Evolutionary conservation across 2,797 vertebrate species (phyloP).

Genomic region (Leuciscus waleckii): DNA sequence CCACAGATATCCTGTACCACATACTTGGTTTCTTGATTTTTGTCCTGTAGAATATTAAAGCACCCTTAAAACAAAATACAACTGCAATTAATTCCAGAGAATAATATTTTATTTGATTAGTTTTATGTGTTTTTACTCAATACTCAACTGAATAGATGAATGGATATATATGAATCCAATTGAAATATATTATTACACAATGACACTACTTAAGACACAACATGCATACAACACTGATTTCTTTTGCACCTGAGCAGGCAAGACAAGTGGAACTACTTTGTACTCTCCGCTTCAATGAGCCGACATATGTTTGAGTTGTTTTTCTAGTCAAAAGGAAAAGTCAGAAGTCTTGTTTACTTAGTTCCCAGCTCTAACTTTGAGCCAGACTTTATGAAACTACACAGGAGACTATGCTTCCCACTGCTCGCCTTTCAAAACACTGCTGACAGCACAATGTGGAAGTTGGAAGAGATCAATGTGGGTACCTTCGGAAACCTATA

Average conservation of each 20-base stretch:
- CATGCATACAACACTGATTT: conserved; percentile 20
- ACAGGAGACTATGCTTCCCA: conserved; percentile 54
- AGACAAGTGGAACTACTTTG: conserved; percentile 24
- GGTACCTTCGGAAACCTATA: conserved; percentile 66
- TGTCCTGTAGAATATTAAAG: background rate
- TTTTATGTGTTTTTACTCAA: background rate
- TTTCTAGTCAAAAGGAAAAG: conserved; percentile 28
- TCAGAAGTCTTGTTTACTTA: conserved; percentile 10
- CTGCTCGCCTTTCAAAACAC: conserved; percentile 69
- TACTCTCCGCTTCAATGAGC: conserved; percentile 19
- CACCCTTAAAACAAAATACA: background rate
- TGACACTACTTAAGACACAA: background rate
- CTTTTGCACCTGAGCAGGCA: conserved; percentile 1
- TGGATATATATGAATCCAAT: too few species aligned
- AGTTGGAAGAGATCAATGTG: conserved; percentile 75
- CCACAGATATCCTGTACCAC: too few species aligned
- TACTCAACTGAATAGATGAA: too few species aligned
- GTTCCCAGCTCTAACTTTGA: conserved; percentile 21
- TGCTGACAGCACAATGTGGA: conserved; percentile 77
- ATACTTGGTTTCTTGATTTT: too few species aligned
- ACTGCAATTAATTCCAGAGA: background rate
- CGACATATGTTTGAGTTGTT: conserved; percentile 33
- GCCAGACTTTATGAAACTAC: conserved; percentile 22
- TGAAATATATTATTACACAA: background rate
- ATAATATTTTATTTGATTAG: background rate